Percentiles rank a stretch among this genome's conserved stretches.
phyloP scores from a whole-genome alignment of 2,797 vertebrate genomes.

The Scomberomorus guttatus region DNA sequence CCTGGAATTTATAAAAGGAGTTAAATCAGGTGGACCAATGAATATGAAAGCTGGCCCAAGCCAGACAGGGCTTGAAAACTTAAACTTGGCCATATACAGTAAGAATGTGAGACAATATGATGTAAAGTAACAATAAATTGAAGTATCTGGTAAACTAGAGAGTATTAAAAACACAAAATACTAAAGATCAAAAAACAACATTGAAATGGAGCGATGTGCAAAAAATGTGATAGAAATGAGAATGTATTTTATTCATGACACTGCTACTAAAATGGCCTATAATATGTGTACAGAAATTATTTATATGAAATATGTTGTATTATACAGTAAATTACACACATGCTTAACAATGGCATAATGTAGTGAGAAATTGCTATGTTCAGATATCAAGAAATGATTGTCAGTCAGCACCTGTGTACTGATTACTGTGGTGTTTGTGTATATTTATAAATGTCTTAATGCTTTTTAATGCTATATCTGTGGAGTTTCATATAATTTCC shows the following conservation, averaged over 20 bases:
- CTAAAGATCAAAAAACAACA: neutral
- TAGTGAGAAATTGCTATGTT: neutral
- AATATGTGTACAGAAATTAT: neutral
- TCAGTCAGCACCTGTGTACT: neutral
- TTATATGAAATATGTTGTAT: neutral
- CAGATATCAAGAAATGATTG: neutral
- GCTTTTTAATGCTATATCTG: neutral
- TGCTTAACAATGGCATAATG: neutral
- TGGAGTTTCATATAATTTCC: neutral
- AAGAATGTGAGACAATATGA: neutral
- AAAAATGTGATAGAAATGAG: conserved; percentile 1
- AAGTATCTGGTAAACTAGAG: neutral
- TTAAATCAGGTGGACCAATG: neutral
- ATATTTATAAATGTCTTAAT: neutral
- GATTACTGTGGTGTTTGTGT: conserved; percentile 2
- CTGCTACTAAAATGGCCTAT: neutral
- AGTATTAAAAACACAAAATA: neutral
- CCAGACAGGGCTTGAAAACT: neutral
- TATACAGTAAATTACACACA: neutral
- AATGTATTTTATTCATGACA: conserved; percentile 12
- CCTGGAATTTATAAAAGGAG: neutral
- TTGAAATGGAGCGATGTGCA: neutral
- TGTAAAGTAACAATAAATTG: neutral
- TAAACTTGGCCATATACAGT: neutral
- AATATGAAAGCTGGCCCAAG: neutral